Conservation (phyloP, 2,888 invertebrate species). For the Volucella zonaria region DNA sequence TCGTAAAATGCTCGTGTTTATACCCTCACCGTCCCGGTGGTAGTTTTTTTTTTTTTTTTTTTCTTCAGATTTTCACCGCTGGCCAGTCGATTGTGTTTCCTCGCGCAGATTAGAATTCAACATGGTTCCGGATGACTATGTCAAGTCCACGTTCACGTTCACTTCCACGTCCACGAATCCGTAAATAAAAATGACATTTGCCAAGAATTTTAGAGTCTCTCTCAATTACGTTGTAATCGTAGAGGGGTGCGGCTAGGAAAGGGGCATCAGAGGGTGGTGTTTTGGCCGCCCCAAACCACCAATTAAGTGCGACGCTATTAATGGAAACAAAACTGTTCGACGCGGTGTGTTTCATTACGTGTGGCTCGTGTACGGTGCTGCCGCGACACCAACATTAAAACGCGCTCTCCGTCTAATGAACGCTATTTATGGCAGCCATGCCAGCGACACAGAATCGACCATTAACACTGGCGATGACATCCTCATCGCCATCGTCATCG, state of each 20-base stretch:
- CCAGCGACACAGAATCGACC: conserved; percentile 42
- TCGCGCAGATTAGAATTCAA: conserved; percentile 33
- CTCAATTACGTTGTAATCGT: conserved; percentile 52
- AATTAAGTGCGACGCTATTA: conserved; percentile 57
- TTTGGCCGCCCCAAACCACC: conserved; percentile 24
- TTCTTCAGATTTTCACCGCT: neutral
- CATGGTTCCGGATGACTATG: conserved; percentile 52
- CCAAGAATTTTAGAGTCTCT: conserved; percentile 61
- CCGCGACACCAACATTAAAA: conserved; percentile 37
- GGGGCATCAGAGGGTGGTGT: neutral
- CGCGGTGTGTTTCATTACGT: conserved; percentile 18
- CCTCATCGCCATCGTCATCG: no score
- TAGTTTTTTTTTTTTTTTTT: conserved; percentile 11
- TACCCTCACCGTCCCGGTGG: conserved; percentile 12
- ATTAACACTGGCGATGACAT: conserved; percentile 59
- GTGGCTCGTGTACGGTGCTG: neutral
- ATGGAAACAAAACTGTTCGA: conserved; percentile 15
- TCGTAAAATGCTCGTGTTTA: conserved; percentile 58
- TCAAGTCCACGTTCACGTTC: conserved; percentile 39
- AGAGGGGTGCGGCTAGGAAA: neutral
- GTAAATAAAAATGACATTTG: conserved; percentile 64
- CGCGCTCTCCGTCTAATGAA: conserved; percentile 48
- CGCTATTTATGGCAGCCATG: conserved; percentile 56
- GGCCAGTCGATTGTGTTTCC: conserved; percentile 27
- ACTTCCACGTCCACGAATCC: conserved; percentile 47